Conservation (phyloP, 2,888 invertebrate genomes). For the Heliothis peltigera region DNA sequence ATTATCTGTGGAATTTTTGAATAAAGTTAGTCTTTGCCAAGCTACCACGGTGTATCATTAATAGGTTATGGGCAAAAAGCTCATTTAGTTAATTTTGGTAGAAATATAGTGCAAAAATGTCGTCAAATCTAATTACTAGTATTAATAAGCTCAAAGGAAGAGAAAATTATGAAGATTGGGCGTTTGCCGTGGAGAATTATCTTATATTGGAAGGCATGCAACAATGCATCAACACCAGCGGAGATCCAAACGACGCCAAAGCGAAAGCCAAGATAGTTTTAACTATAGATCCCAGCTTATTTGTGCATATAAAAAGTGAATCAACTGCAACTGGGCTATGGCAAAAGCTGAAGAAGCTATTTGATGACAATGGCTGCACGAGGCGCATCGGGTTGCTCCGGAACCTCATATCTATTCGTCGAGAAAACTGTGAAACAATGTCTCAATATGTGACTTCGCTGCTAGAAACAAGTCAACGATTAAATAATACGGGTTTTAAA, state of each 20-base stretch:
- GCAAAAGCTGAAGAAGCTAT: conserved; percentile 45
- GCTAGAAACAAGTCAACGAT: conserved; percentile 51
- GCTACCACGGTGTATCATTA: too few species aligned
- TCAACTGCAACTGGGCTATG: conserved; percentile 39
- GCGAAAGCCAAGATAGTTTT: conserved; percentile 53
- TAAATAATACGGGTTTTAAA: conserved; percentile 54
- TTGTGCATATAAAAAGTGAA: conserved; percentile 47
- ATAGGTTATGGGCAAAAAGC: too few species aligned
- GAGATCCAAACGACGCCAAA: conserved; percentile 37
- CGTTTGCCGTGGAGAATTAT: conserved; percentile 31
- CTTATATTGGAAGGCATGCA: conserved; percentile 29
- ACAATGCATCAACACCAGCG: conserved; percentile 20
- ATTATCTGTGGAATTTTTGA: too few species aligned
- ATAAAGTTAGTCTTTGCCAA: too few species aligned
- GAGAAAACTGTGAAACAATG: conserved; percentile 56
- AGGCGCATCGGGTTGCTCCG: conserved; percentile 52
- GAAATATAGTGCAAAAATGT: too few species aligned
- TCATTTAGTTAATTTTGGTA: too few species aligned
- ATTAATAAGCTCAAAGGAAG: conserved; percentile 18
- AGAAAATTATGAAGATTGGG: conserved; percentile 33
- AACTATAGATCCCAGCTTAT: conserved; percentile 50
- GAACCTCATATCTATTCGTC: conserved; percentile 50
- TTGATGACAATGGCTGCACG: conserved; percentile 56
- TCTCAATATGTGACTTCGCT: conserved; percentile 53
- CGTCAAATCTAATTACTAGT: conserved; percentile 1